phyloP scores from a whole-genome alignment of 2,113 vertebrate species.

The Perccottus glenii region DNA sequence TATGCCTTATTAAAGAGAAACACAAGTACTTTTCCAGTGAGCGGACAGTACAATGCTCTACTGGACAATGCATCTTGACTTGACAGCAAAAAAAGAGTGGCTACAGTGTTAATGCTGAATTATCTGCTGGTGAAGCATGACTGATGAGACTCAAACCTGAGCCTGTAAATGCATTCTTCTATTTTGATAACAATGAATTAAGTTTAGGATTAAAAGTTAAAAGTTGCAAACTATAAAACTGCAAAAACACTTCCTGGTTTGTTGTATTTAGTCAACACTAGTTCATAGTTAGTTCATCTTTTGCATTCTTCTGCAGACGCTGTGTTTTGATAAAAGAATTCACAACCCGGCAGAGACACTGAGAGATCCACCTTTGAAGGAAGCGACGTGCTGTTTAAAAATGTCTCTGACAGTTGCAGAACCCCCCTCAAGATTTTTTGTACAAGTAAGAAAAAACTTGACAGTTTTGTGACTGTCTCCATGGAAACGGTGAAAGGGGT shows the following conservation, averaged over 20 bases:
- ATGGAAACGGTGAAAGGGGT: slow-evolving; percentile 77
- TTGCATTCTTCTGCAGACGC: slow-evolving; percentile 51
- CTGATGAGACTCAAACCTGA: background rate
- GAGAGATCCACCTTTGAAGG: slow-evolving; percentile 72
- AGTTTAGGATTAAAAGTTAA: slow-evolving; percentile 1
- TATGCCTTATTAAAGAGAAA: no score
- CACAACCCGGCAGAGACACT: slow-evolving; percentile 72
- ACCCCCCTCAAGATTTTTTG: slow-evolving; percentile 57
- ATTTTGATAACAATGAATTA: background rate
- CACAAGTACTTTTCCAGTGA: no score
- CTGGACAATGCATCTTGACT: no score
- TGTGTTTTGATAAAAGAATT: slow-evolving; percentile 66
- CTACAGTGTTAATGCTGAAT: background rate
- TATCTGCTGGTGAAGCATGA: background rate
- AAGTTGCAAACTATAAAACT: slow-evolving; percentile 5
- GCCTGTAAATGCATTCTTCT: background rate
- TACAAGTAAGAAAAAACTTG: slow-evolving; percentile 76
- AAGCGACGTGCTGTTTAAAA: slow-evolving; percentile 72
- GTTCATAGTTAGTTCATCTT: slow-evolving; percentile 22
- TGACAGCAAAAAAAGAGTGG: background rate
- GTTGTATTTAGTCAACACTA: slow-evolving; percentile 69
- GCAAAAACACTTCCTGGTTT: slow-evolving; percentile 8
- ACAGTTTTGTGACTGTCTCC: slow-evolving; percentile 84
- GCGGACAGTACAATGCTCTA: no score
- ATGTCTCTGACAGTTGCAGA: slow-evolving; percentile 77